These are phyloP conservation scores for Sparidentex hasta DNA, from an alignment of 2,797 vertebrate genomes.

Conservation along the genomic window DNA sequence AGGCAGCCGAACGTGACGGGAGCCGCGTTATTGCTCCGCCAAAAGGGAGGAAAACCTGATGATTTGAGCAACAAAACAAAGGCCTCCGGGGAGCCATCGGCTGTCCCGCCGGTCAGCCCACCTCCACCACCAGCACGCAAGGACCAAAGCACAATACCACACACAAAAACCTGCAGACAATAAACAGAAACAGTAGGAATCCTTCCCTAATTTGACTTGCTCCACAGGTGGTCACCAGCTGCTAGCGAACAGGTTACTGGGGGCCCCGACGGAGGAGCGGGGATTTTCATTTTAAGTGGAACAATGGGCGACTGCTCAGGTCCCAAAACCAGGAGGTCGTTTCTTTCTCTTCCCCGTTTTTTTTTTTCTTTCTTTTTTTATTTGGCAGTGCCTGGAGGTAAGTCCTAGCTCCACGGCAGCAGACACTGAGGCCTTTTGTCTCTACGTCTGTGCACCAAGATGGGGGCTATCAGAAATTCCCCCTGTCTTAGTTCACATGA, in stretches of 20 bases:
- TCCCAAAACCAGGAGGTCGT: slow-evolving; percentile 90
- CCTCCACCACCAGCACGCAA: slow-evolving; percentile 71
- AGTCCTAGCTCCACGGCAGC: slow-evolving; percentile 79
- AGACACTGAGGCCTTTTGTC: slow-evolving; percentile 96
- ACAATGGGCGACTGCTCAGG: slow-evolving; percentile 87
- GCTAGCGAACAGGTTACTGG: slow-evolving; percentile 92
- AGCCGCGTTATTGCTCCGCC: slow-evolving; percentile 15
- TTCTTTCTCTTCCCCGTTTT: slow-evolving; percentile 81
- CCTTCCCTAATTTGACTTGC: slow-evolving; percentile 96
- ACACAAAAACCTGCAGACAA: slow-evolving; percentile 80
- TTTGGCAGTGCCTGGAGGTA: slow-evolving; percentile 93
- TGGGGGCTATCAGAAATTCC: slow-evolving; percentile 84
- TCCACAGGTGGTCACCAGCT: slow-evolving; percentile 97
- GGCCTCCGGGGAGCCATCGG: slow-evolving; percentile 39
- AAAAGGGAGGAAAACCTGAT: slow-evolving; percentile 35
- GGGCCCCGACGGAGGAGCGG: slow-evolving; percentile 51
- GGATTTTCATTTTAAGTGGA: slow-evolving; percentile 69
- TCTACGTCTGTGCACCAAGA: slow-evolving; percentile 85
- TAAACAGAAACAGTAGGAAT: slow-evolving; percentile 92
- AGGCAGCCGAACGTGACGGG: slow-evolving; percentile 10
- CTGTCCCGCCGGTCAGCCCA: slow-evolving; percentile 64
- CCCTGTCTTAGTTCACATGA: slow-evolving; percentile 89
- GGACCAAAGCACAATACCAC: slow-evolving; percentile 86
- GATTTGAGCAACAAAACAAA: slow-evolving; percentile 60
- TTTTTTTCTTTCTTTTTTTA: slow-evolving; percentile 82